A percentile compares a stretch with the other conserved stretches of the same genome.
These are phyloP conservation scores for Bradysia coprophila DNA, from an alignment of 1,140 invertebrate genomes.

Conservation along the genomic window DNA sequence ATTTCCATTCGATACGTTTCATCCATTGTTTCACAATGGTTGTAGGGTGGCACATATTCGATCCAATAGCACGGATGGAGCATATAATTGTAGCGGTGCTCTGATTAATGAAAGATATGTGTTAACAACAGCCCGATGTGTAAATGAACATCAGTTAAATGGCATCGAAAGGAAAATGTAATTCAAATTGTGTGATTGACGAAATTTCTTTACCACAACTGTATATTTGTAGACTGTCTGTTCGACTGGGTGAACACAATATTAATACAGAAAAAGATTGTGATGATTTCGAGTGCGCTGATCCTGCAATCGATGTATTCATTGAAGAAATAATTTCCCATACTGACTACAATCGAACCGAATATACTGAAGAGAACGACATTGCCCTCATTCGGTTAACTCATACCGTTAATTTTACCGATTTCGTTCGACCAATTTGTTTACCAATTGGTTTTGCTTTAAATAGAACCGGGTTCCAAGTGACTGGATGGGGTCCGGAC, in stretches of 20 bases:
- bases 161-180: too few relatives aligned
- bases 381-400: slow-evolving; percentile 39
- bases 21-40: not conserved
- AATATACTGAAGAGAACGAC: slow-evolving; percentile 27
- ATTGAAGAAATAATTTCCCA: slow-evolving; percentile 13
- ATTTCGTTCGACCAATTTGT: slow-evolving; percentile 47
- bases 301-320: slow-evolving; percentile 7
- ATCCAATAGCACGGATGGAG: slow-evolving; percentile 3
- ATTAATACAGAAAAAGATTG: slow-evolving; percentile 32
- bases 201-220: too few relatives aligned
- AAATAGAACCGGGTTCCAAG: slow-evolving; percentile 23
- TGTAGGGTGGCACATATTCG: not conserved
- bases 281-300: slow-evolving; percentile 9
- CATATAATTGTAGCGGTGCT: slow-evolving; percentile 33
- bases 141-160: too few relatives aligned
- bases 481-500: slow-evolving; percentile 50
- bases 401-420: slow-evolving; percentile 28
- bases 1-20: not conserved
- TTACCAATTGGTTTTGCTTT: slow-evolving; percentile 29
- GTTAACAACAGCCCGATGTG: too few relatives aligned
- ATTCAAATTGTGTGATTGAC: too few relatives aligned
- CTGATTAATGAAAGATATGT: slow-evolving; percentile 34
- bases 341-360: slow-evolving; percentile 7
- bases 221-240: too few relatives aligned
- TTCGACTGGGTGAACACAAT: slow-evolving; percentile 35